Percentiles rank a stretch among this genome's conserved stretches.
Conservation (phyloP, 2,797 vertebrate species). For the Aplochiton taeniatus region DNA sequence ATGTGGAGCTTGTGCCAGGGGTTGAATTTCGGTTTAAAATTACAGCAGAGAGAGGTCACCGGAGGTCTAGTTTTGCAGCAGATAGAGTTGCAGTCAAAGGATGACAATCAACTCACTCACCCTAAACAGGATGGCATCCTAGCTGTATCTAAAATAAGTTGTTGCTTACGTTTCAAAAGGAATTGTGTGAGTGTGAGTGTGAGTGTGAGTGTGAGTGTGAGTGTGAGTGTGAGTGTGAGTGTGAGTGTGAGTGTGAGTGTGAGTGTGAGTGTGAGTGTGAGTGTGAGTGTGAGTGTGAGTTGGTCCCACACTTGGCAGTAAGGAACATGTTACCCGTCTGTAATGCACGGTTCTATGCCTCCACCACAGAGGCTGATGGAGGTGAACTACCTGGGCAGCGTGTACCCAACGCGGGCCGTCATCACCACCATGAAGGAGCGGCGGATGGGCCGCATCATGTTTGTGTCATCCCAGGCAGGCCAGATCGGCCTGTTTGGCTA, state of each 20-base stretch:
- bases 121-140: too few relatives aligned
- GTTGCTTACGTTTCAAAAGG: too few relatives aligned
- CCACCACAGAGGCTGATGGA: conserved; percentile 88
- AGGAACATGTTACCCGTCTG: not conserved
- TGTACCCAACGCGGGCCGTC: conserved; percentile 92
- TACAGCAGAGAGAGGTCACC: too few relatives aligned
- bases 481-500: conserved; percentile 93
- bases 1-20: not conserved
- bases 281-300: too few relatives aligned
- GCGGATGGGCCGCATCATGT: conserved; percentile 93
- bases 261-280: too few relatives aligned
- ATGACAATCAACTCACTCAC: not conserved
- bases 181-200: not conserved
- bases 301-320: not conserved
- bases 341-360: conserved; percentile 5
- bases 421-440: conserved; percentile 97
- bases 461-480: conserved; percentile 95
- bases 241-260: not conserved
- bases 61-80: not conserved
- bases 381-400: conserved; percentile 96
- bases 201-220: not conserved
- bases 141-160: too few relatives aligned
- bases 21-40: conserved; percentile 10
- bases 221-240: not conserved
- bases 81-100: conserved; percentile 5